Conservation (phyloP, 2,888 invertebrate genomes). For the Apamea monoglypha region DNA sequence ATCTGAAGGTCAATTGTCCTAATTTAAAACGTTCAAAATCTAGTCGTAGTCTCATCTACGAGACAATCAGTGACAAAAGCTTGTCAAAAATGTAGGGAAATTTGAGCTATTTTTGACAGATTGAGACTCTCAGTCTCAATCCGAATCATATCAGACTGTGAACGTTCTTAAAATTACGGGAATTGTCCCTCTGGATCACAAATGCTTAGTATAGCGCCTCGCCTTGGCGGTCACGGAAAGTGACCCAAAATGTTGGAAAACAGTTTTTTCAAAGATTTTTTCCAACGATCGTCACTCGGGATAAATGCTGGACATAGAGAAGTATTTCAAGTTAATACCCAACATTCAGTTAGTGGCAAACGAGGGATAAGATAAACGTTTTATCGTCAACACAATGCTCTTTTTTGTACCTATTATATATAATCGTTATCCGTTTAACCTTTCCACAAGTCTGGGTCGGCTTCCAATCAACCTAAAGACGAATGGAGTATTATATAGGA, state of each 20-base stretch:
- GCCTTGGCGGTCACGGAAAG: not conserved
- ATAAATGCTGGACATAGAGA: not conserved
- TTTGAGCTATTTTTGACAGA: too few relatives aligned
- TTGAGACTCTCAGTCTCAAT: too few relatives aligned
- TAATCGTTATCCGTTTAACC: not conserved
- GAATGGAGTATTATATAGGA: not conserved
- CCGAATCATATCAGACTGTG: too few relatives aligned
- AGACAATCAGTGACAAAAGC: too few relatives aligned
- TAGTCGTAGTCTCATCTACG: not conserved
- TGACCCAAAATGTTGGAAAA: not conserved
- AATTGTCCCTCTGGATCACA: too few relatives aligned
- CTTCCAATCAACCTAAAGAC: not conserved
- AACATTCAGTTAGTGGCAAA: not conserved
- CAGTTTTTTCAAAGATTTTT: not conserved
- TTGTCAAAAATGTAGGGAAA: too few relatives aligned
- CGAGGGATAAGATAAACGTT: conserved; percentile 12
- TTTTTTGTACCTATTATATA: not conserved
- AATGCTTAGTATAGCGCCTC: too few relatives aligned
- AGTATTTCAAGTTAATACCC: not conserved
- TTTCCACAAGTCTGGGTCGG: conserved; percentile 11
- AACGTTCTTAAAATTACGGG: too few relatives aligned
- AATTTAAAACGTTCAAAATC: not conserved
- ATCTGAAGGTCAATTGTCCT: not conserved
- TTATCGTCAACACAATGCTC: not conserved
- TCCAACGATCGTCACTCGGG: not conserved